These are phyloP conservation scores for Cinara cedri DNA, from an alignment of 2,888 invertebrate species.

Conservation along the genomic window DNA sequence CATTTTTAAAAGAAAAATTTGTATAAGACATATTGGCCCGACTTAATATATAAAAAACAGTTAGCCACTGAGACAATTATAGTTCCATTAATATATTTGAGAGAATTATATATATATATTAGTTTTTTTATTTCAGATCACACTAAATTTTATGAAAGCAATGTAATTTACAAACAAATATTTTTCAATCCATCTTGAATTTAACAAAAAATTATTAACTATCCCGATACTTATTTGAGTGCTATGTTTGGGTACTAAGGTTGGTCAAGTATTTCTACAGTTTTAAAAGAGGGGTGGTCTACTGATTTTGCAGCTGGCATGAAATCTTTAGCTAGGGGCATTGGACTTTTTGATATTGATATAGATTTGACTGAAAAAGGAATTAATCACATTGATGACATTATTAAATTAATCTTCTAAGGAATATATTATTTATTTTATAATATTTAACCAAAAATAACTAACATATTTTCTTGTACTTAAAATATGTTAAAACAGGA, in stretches of 20 bases:
- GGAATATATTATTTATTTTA: slow-evolving; percentile 63
- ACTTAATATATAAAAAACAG: slow-evolving; percentile 82
- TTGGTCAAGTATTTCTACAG: slow-evolving; percentile 88
- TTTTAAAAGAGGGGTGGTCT: slow-evolving; percentile 90
- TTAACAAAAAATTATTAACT: slow-evolving; percentile 60
- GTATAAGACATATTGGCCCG: slow-evolving; percentile 75
- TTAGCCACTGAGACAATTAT: slow-evolving; percentile 76
- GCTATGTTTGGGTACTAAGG: slow-evolving; percentile 97
- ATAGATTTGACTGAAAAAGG: slow-evolving; percentile 94
- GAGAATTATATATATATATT: slow-evolving; percentile 82
- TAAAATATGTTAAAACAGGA: slow-evolving; percentile 59
- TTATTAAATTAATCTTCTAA: slow-evolving; percentile 81
- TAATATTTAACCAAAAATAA: not conserved
- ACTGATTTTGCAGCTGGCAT: slow-evolving; percentile 81
- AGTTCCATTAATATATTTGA: slow-evolving; percentile 88
- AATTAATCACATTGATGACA: slow-evolving; percentile 86
- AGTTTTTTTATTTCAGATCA: slow-evolving; percentile 91
- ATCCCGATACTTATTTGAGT: slow-evolving; percentile 89
- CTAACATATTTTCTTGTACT: slow-evolving; percentile 29
- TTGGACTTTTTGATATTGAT: slow-evolving; percentile 86
- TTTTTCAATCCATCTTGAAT: not conserved
- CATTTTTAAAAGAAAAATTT: slow-evolving; percentile 79
- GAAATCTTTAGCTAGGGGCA: slow-evolving; percentile 81
- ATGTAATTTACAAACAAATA: slow-evolving; percentile 69
- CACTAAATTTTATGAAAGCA: slow-evolving; percentile 79